Evolutionary conservation across 2,797 vertebrate species (phyloP).

Genomic region (Columba guinea): DNA sequence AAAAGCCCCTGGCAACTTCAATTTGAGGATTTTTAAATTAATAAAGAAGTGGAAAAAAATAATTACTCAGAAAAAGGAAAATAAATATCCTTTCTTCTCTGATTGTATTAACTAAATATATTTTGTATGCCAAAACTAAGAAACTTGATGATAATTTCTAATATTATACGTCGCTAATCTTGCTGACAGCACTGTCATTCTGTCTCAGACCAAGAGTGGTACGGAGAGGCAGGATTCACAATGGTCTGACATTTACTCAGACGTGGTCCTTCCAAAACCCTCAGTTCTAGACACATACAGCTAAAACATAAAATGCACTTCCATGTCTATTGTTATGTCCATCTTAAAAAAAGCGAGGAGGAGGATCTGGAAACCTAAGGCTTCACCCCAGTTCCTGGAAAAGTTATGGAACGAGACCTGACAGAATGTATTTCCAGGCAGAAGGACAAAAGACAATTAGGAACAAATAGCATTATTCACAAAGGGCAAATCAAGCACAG

Average conservation of each 20-base stretch:
- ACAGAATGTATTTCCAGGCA: not conserved
- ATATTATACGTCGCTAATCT: not conserved
- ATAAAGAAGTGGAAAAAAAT: not conserved
- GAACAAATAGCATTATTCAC: not conserved
- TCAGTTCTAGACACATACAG: not conserved
- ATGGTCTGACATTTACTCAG: not conserved
- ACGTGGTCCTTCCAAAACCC: accelerated
- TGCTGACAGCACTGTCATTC: not conserved
- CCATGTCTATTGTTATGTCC: not conserved
- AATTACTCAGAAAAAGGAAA: not conserved
- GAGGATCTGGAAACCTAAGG: not conserved
- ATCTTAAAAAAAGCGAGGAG: not conserved
- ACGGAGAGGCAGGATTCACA: not conserved
- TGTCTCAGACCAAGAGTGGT: not conserved
- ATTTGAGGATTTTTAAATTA: not conserved
- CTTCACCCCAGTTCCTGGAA: not conserved
- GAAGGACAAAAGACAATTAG: not conserved
- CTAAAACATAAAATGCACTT: accelerated
- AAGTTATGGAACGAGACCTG: not conserved
- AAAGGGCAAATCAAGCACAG: not conserved
- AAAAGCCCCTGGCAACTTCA: not conserved
- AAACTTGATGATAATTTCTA: not conserved
- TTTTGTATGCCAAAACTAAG: not conserved
- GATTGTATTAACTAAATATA: not conserved
- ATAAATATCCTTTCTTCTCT: not conserved